phyloP scores from a whole-genome alignment of 2,113 vertebrate genomes.

The Seriola rivoliana region DNA sequence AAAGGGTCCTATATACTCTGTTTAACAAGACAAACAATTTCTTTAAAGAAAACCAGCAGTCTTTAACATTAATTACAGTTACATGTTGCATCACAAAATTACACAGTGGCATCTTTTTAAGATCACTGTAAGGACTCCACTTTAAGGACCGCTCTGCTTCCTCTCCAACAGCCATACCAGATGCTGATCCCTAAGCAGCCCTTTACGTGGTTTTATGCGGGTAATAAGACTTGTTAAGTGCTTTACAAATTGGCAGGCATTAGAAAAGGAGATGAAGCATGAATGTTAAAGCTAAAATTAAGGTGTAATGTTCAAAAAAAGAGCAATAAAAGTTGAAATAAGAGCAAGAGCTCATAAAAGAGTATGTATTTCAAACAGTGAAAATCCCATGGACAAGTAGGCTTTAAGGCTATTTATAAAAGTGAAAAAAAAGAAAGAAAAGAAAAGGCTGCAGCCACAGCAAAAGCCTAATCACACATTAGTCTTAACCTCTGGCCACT shows the following conservation, averaged over 20 bases:
- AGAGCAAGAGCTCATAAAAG: background rate
- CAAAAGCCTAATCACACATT: background rate
- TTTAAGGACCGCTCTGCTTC: background rate
- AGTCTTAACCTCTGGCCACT: background rate
- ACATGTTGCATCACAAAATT: background rate
- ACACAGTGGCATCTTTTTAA: background rate
- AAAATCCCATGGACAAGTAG: background rate
- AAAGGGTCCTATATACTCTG: background rate
- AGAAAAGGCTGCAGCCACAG: background rate
- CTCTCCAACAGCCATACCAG: background rate
- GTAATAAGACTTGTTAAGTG: constrained; percentile 17
- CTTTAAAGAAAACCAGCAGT: background rate
- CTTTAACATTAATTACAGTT: background rate
- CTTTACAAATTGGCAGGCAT: constrained; percentile 16
- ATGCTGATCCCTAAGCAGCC: background rate
- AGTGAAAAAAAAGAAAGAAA: background rate
- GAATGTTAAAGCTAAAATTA: constrained; percentile 10
- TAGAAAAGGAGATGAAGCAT: background rate
- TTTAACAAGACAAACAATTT: background rate
- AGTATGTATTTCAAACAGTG: background rate
- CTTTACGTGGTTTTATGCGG: background rate
- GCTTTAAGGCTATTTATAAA: background rate
- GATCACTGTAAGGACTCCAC: background rate
- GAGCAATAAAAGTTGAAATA: constrained; percentile 12
- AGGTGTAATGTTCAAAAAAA: background rate